Percentiles rank a stretch among this genome's conserved stretches.
Evolutionary conservation across 2,797 vertebrate species (phyloP).

Genomic region (Dipus sagitta): DNA sequence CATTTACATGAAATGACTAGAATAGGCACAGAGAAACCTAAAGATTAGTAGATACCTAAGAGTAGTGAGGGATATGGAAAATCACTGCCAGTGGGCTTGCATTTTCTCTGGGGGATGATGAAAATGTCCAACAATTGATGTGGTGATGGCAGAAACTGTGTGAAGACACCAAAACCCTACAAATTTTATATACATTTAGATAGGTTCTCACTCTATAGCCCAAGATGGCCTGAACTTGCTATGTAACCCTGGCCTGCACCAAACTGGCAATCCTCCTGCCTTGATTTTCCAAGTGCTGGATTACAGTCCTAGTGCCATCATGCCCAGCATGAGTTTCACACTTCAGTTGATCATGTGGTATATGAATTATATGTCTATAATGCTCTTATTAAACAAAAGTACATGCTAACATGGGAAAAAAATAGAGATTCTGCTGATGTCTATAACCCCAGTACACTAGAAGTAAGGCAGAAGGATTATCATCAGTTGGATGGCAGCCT

Average conservation of each 20-base stretch:
- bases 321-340: neutral
- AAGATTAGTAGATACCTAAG: neutral
- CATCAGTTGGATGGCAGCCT: neutral
- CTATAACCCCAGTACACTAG: neutral
- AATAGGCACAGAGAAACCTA: neutral
- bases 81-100: neutral
- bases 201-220: neutral
- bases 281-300: too few species aligned
- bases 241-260: neutral
- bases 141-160: neutral
- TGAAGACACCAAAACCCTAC: too few species aligned
- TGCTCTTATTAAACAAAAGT: constrained; percentile 7
- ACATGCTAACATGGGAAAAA: neutral
- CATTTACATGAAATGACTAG: neutral
- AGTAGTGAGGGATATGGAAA: neutral
- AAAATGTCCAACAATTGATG: neutral
- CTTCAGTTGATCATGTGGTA: neutral
- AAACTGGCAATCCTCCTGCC: too few species aligned
- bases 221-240: neutral
- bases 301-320: neutral
- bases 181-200: neutral
- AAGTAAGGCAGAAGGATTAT: neutral
- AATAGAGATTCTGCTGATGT: neutral
- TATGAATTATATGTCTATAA: neutral
- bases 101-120: neutral